Conservation (phyloP, 2,797 vertebrate species). For the Lepilemur ruficaudatus region DNA sequence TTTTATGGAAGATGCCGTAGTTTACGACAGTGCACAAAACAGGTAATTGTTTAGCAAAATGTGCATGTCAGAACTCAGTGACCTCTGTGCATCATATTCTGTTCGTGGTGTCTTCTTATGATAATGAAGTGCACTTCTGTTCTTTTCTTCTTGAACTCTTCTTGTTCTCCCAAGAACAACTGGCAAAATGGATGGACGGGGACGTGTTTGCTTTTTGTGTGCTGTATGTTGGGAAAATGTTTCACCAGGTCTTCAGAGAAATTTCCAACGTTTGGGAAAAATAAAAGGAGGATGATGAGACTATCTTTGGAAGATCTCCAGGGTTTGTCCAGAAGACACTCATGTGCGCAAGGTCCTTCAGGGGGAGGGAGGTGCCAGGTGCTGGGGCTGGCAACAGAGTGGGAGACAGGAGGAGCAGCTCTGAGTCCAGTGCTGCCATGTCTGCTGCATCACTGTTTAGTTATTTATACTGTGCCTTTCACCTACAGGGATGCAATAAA, state of each 20-base stretch:
- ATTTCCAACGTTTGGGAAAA: not conserved
- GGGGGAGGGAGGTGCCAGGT: not conserved
- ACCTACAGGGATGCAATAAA: not conserved
- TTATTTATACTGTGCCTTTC: not conserved
- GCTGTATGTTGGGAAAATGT: not conserved
- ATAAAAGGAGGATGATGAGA: not conserved
- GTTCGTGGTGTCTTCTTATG: not conserved
- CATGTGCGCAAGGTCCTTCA: accelerated
- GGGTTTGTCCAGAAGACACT: not conserved
- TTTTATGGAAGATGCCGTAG: slow-evolving; percentile 54
- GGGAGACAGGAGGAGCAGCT: accelerated
- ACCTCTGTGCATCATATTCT: slow-evolving; percentile 61
- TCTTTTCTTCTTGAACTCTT: not conserved
- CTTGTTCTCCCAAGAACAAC: not conserved
- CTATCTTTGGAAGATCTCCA: not conserved
- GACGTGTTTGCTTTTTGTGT: not conserved
- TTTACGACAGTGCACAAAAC: slow-evolving; percentile 75
- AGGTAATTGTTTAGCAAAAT: slow-evolving; percentile 75
- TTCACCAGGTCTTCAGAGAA: not conserved
- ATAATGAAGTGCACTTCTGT: not conserved
- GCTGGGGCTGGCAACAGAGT: not conserved
- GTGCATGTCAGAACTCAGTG: slow-evolving; percentile 73
- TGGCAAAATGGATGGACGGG: not conserved
- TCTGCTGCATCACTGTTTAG: accelerated
- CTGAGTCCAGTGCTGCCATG: accelerated